phyloP scores from a whole-genome alignment of 2,888 invertebrate species.

The Glyphotaelius pellucidus region DNA sequence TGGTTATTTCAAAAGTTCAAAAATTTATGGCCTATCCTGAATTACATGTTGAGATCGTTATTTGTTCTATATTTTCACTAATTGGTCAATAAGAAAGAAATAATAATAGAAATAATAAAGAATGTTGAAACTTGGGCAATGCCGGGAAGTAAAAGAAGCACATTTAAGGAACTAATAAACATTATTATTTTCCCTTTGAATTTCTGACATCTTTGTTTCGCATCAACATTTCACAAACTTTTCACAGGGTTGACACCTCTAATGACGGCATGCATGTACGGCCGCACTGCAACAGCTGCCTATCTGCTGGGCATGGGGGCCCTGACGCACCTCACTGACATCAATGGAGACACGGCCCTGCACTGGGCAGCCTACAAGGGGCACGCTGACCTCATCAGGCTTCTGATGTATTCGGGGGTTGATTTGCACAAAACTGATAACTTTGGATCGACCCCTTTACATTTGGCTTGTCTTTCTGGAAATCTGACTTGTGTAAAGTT shows the following conservation, averaged over 20 bases:
- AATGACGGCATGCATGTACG: constrained; percentile 96
- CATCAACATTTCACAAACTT: not conserved
- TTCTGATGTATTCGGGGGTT: constrained; percentile 94
- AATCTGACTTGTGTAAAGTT: constrained; percentile 91
- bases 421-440: constrained; percentile 93
- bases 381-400: constrained; percentile 90
- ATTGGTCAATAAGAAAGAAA: too few relatives aligned
- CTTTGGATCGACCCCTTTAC: constrained; percentile 94
- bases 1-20: too few relatives aligned
- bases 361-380: constrained; percentile 98
- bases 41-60: too few relatives aligned
- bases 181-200: not conserved
- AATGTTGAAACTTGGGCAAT: too few relatives aligned
- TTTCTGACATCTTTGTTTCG: not conserved
- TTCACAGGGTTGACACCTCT: constrained; percentile 85
- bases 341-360: constrained; percentile 94
- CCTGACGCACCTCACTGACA: constrained; percentile 89
- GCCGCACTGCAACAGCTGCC: constrained; percentile 92
- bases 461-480: constrained; percentile 92
- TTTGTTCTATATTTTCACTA: too few relatives aligned
- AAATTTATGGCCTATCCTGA: too few relatives aligned
- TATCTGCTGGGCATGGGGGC: constrained; percentile 94
- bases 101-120: too few relatives aligned
- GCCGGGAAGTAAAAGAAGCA: too few relatives aligned
- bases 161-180: not conserved